Evolutionary conservation across 2,888 invertebrate genomes (phyloP).

Genomic region (Andrena flavipes): DNA sequence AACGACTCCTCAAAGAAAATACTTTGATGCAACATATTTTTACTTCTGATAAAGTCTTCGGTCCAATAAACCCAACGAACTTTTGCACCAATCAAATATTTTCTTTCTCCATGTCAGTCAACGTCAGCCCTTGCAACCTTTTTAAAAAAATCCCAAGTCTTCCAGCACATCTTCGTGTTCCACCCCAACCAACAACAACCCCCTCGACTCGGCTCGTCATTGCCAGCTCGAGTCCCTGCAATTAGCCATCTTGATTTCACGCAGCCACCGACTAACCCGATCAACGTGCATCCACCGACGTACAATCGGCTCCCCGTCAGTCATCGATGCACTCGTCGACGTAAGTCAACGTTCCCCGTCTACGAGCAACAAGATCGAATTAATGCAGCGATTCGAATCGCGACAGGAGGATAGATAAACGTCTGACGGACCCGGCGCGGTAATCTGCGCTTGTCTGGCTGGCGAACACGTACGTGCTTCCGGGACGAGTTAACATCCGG

Average conservation of each 20-base stretch:
- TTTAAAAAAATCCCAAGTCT: too few relatives aligned
- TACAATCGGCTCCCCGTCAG: not conserved
- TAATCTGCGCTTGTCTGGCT: conserved; percentile 48
- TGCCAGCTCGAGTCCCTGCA: not conserved
- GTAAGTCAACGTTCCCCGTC: not conserved
- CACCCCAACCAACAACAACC: too few relatives aligned
- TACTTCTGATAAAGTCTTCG: too few relatives aligned
- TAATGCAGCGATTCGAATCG: conserved; percentile 33
- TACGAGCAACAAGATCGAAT: conserved; percentile 1
- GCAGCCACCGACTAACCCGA: not conserved
- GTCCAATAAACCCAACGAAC: too few relatives aligned
- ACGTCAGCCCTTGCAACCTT: too few relatives aligned
- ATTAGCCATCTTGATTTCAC: not conserved
- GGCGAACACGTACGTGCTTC: conserved; percentile 29
- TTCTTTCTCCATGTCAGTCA: too few relatives aligned
- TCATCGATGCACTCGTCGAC: not conserved
- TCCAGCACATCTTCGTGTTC: too few relatives aligned
- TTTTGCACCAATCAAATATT: too few relatives aligned
- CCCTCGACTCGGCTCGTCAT: too few relatives aligned
- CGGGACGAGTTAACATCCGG: conserved; percentile 22
- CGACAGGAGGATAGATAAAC: conserved; percentile 20
- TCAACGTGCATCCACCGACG: not conserved
- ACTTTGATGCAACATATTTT: too few relatives aligned
- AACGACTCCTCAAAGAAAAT: too few relatives aligned
- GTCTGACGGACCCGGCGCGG: conserved; percentile 37